Base-by-base conservation (phyloP, 2,888 invertebrate species). In the Paralinhomoeus sp. region DNA sequence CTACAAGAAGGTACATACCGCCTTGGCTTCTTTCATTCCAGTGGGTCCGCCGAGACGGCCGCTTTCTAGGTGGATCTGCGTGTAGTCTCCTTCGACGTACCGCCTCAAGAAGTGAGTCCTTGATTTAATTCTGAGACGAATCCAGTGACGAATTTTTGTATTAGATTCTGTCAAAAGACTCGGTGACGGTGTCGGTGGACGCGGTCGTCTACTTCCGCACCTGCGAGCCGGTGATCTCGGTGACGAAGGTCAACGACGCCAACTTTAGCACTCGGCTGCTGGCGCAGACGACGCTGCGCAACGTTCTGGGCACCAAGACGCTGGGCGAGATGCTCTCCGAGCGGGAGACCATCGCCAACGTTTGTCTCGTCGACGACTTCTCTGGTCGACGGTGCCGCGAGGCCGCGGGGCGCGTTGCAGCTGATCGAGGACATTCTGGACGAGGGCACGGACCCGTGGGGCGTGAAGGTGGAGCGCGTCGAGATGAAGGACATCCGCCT, bases 201-300 rank as follows among this genome's bases (percentile, higher is more conserved):
- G 58, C 57, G n/a, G 57, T 59, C 23, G 57, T 57, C 39, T 57
- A 55, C 42, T 57, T 57, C 46, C 49, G 56, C 3, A 49, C 55
- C 21, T 50, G 47, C 5, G 57, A 63, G 38, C 60, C 62, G 2
- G 57, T 62, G 36, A 58, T 61, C 20, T 62, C 63, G 1, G 62
- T 69, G n/a, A 64, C 65, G 35, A 68, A 68, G 53, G 66, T 67
- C 9, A 64, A 66, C 50, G 64, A 67, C 48, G 65, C 87, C 7
- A 85, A 89, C 64, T 85, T 89, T 65, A 84, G 84, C 49, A 91
- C 91, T 37, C 72, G 85, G 51, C 73, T 89, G 17, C 70, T 91
- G 53, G 69, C 69, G 21, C 68, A n/a, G n/a, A n/a, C n/a, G n/a
- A n/a, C n/a, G n/a, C n/a, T n/a, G n/a, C n/a, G n/a, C n/a, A n/a